A percentile compares a stretch with the other conserved stretches of the same genome.
These are phyloP conservation scores for Priocnemis perturbator DNA, from an alignment of 2,888 invertebrate species.

Conservation along the genomic window DNA sequence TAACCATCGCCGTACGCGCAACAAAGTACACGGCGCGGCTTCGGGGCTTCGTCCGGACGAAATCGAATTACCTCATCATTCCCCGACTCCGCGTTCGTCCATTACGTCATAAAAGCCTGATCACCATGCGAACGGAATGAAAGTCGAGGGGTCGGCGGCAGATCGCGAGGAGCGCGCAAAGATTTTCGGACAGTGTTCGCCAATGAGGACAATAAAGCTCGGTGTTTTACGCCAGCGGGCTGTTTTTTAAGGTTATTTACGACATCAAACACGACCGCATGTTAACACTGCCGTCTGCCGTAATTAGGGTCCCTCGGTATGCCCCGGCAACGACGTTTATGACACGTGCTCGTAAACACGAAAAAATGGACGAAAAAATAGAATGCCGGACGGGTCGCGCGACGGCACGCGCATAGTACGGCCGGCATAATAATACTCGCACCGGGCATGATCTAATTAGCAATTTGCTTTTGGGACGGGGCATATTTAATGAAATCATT, in stretches of 20 bases:
- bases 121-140: too few species aligned
- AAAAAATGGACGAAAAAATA: background rate
- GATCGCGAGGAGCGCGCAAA: background rate
- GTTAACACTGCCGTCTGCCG: constrained; percentile 26
- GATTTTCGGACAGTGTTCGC: constrained; percentile 7
- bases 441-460: constrained; percentile 35
- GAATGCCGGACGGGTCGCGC: constrained; percentile 29
- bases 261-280: constrained; percentile 38
- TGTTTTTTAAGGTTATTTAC: constrained; percentile 42
- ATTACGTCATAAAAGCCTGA: too few species aligned
- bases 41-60: too few species aligned
- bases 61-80: too few species aligned
- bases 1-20: too few species aligned
- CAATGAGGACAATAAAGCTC: background rate
- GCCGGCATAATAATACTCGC: constrained; percentile 36
- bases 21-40: too few species aligned
- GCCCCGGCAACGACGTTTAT: constrained; percentile 35
- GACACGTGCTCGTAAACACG: constrained; percentile 27
- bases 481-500: too few species aligned
- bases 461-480: constrained; percentile 19
- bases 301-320: constrained; percentile 52
- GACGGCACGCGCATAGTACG: constrained; percentile 16
- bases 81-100: too few species aligned
- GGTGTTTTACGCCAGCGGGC: background rate
- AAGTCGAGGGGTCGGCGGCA: constrained; percentile 14